A percentile compares a stretch with the other conserved stretches of the same genome.
phyloP scores from a whole-genome alignment of 2,113 vertebrate species.

The Melanerpes formicivorus region DNA sequence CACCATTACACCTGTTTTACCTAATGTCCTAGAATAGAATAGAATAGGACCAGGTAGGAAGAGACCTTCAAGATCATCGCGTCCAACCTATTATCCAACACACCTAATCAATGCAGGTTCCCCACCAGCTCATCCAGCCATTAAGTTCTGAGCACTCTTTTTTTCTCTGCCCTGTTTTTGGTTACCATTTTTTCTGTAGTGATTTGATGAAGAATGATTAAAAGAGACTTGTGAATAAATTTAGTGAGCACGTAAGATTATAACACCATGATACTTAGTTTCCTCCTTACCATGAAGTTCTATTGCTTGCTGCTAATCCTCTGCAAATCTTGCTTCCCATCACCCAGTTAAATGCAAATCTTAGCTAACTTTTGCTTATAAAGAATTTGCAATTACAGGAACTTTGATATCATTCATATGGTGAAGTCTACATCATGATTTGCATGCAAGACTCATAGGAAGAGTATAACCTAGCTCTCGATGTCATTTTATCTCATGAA shows the following conservation, averaged over 20 bases:
- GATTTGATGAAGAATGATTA: background rate
- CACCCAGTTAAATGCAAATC: slow-evolving; percentile 2
- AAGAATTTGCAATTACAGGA: slow-evolving; percentile 32
- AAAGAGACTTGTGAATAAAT: background rate
- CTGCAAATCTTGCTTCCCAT: background rate
- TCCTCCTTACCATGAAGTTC: background rate
- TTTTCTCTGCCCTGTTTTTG: background rate
- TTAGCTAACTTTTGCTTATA: background rate
- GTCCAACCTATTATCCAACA: no score
- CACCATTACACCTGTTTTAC: background rate
- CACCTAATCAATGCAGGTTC: background rate
- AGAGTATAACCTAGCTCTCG: background rate
- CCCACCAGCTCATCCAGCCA: background rate
- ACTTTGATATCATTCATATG: background rate
- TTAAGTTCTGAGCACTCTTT: background rate
- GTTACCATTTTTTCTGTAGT: background rate
- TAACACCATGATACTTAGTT: background rate
- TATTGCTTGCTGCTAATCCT: background rate
- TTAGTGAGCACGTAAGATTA: background rate
- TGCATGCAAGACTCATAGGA: slow-evolving; percentile 28
- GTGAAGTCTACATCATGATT: background rate
- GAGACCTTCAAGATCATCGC: no score
- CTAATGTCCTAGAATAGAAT: background rate
- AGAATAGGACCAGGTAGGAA: no score
- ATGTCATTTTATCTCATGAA: slow-evolving; percentile 57